phyloP scores from a whole-genome alignment of 2,113 vertebrate genomes.

The Tretioscincus oriximinensis region DNA sequence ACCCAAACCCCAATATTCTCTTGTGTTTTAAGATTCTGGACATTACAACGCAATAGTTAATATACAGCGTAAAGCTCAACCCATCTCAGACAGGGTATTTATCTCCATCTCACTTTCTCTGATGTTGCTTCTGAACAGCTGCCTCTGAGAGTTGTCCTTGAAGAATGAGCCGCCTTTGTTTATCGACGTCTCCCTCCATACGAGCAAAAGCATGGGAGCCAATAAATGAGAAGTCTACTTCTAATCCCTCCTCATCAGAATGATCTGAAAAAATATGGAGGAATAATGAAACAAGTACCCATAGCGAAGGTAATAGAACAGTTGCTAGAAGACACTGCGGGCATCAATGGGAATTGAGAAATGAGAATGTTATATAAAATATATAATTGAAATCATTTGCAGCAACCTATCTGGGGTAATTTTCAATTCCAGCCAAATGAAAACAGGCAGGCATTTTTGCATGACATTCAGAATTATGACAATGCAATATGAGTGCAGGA shows the following conservation, averaged over 20 bases:
- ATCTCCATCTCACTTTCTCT: slow-evolving; percentile 86
- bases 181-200: slow-evolving; percentile 98
- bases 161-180: slow-evolving; percentile 89
- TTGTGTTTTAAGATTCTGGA: neutral
- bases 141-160: slow-evolving; percentile 94
- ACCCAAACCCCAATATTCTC: neutral
- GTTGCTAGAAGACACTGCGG: neutral
- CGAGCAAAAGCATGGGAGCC: slow-evolving; percentile 94
- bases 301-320: neutral
- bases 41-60: slow-evolving; percentile 46
- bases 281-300: neutral
- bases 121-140: slow-evolving; percentile 92
- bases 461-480: too few species aligned
- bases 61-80: neutral
- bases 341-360: neutral
- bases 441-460: too few species aligned
- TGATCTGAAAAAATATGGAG: slow-evolving; percentile 75
- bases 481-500: too few species aligned
- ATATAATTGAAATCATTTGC: too few species aligned
- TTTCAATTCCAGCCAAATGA: too few species aligned
- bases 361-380: too few species aligned
- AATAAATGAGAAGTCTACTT: slow-evolving; percentile 87
- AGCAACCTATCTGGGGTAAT: too few species aligned
- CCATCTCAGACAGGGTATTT: neutral
- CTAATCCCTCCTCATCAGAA: slow-evolving; percentile 85